A percentile compares a stretch with the other conserved stretches of the same genome.
Evolutionary conservation across 2,797 vertebrate species (phyloP).

Genomic region (Dromococcyx pavoninus): DNA sequence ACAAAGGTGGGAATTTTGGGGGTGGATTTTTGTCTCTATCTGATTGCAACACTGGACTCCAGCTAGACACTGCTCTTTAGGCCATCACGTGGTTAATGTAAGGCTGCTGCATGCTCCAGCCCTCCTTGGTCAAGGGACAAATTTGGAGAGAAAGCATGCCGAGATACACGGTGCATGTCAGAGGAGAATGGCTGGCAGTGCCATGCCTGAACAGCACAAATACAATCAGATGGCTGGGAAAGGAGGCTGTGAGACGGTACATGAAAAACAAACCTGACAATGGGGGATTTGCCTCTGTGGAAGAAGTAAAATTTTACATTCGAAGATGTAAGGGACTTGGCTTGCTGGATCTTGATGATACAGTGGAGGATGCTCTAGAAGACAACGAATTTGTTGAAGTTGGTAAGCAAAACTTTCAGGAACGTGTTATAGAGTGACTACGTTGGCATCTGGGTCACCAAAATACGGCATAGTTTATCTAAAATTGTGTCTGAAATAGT

Average conservation of each 20-base stretch:
- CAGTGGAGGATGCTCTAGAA: slow-evolving; percentile 88
- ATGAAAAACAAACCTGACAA: slow-evolving; percentile 95
- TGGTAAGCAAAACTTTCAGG: slow-evolving; percentile 78
- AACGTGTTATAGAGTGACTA: fast-evolving
- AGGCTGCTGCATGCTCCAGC: neutral
- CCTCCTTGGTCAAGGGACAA: neutral
- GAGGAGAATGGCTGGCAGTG: slow-evolving; percentile 94
- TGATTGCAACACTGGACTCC: neutral
- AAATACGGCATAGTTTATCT: neutral
- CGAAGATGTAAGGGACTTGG: slow-evolving; percentile 91
- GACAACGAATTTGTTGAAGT: slow-evolving; percentile 98
- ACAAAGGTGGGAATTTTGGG: neutral
- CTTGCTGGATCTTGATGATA: slow-evolving; percentile 89
- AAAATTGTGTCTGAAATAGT: neutral
- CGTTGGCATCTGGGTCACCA: neutral
- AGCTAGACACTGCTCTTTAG: neutral
- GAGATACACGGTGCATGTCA: slow-evolving; percentile 90
- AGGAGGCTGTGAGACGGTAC: slow-evolving; percentile 91
- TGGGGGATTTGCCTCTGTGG: slow-evolving; percentile 83
- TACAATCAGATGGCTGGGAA: slow-evolving; percentile 86
- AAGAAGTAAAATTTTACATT: slow-evolving; percentile 83
- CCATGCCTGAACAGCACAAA: slow-evolving; percentile 81
- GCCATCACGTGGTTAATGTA: fast-evolving
- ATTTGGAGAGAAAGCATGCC: slow-evolving; percentile 78
- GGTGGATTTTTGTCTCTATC: neutral